Percentiles rank a stretch among this genome's conserved stretches.
Evolutionary conservation across 1,140 invertebrate species (phyloP).

Genomic region (Cotesia typhae): DNA sequence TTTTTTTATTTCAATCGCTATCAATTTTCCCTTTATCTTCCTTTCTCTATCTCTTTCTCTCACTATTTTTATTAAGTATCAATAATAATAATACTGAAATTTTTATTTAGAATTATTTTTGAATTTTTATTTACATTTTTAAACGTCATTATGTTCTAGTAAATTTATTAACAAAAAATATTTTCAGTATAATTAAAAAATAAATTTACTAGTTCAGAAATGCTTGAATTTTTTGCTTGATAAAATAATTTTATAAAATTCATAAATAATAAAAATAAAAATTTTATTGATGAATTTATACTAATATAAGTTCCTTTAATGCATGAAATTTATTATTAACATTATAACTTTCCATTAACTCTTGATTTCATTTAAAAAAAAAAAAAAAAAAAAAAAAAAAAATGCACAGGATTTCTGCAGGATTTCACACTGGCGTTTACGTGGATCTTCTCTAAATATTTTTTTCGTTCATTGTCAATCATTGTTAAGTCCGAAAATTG

Average conservation of each 20-base stretch:
- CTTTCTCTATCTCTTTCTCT: constrained; percentile 29
- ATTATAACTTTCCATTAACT: constrained; percentile 59
- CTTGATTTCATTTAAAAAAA: constrained; percentile 25
- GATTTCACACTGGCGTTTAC: constrained; percentile 32
- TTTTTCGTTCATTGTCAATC: constrained; percentile 6
- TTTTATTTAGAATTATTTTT: background rate
- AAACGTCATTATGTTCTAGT: too few relatives aligned
- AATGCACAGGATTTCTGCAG: constrained; percentile 44
- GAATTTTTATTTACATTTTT: too few relatives aligned
- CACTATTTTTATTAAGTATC: constrained; percentile 32
- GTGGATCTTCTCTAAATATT: constrained; percentile 1
- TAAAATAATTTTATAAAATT: too few relatives aligned
- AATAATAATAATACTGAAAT: too few relatives aligned
- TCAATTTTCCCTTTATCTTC: constrained; percentile 1
- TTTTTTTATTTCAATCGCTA: constrained; percentile 20
- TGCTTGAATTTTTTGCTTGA: too few relatives aligned
- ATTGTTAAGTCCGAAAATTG: background rate
- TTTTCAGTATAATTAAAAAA: too few relatives aligned
- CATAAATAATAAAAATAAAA: too few relatives aligned
- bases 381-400: too few relatives aligned
- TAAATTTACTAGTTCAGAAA: too few relatives aligned
- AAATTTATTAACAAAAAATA: too few relatives aligned
- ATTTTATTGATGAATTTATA: too few relatives aligned
- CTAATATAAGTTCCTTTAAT: constrained; percentile 11
- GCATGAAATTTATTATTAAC: constrained; percentile 50